Percentiles rank a stretch among this genome's conserved stretches.
Conservation (phyloP, 64 coral and sea anemone genomes). For the Dendrophyllia cribrosa region DNA sequence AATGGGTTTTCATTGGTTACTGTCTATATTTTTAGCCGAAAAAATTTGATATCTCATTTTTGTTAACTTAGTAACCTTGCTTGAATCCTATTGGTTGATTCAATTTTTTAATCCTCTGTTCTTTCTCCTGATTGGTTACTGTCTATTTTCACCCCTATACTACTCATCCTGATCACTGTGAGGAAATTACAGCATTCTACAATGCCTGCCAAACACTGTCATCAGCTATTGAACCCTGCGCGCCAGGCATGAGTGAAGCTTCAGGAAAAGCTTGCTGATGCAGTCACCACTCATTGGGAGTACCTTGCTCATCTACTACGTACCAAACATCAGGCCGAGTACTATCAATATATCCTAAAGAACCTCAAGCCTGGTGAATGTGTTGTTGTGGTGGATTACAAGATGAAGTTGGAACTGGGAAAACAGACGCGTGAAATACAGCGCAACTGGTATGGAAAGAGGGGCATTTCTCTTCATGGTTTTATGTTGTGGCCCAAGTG, state of each 20-base stretch:
- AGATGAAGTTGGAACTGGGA: slow-evolving; percentile 35
- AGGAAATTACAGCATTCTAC: slow-evolving; percentile 4
- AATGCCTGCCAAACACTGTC: background rate
- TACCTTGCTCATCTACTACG: background rate
- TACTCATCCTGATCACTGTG: slow-evolving; percentile 27
- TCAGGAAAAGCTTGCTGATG: slow-evolving; percentile 8
- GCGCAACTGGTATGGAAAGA: slow-evolving; percentile 34
- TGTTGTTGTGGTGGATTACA: slow-evolving; percentile 23
- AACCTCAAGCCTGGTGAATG: slow-evolving; percentile 26
- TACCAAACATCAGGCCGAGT: slow-evolving; percentile 9
- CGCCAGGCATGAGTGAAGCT: background rate
- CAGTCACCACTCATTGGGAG: background rate
- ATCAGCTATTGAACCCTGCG: background rate
- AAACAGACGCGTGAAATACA: slow-evolving; percentile 2
- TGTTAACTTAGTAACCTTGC: too few species aligned
- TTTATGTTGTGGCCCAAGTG: slow-evolving; percentile 22
- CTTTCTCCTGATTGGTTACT: too few species aligned
- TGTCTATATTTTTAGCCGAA: too few species aligned
- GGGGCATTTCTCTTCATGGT: slow-evolving; percentile 25
- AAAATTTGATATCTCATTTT: too few species aligned
- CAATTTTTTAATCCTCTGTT: too few species aligned
- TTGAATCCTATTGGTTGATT: too few species aligned
- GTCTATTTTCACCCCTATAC: too few species aligned
- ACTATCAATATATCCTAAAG: background rate
- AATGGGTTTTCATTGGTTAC: too few species aligned